Conservation (phyloP, 2,113 vertebrate species). For the Pedionomus torquatus region DNA sequence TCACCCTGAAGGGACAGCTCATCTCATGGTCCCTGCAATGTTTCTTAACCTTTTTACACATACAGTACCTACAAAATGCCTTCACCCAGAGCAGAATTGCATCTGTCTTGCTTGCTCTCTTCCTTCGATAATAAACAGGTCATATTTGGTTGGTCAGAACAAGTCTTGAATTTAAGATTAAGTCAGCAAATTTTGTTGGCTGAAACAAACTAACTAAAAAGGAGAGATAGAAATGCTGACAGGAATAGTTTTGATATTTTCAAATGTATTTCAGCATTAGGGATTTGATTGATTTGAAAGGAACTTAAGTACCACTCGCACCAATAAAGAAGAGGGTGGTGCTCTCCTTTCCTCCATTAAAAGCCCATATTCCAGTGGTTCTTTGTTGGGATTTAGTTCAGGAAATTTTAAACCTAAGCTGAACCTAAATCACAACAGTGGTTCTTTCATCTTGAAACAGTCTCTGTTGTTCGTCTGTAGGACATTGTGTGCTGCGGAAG, state of each 20-base stretch:
- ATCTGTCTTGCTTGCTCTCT: not conserved
- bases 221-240: not conserved
- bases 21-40: not conserved
- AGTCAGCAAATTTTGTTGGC: not conserved
- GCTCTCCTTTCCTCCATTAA: not conserved
- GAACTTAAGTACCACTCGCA: not conserved
- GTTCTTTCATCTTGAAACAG: not conserved
- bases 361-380: not conserved
- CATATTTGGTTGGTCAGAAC: not conserved
- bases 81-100: not conserved
- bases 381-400: not conserved
- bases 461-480: not conserved
- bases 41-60: not conserved
- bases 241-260: not conserved
- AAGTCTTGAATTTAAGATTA: not conserved
- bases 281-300: not conserved
- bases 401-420: not conserved
- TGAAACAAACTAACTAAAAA: not conserved
- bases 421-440: not conserved
- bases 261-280: not conserved
- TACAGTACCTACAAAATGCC: not conserved
- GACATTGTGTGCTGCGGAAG: not conserved
- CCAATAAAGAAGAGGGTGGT: not conserved
- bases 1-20: slow-evolving; percentile 23
- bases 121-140: not conserved